Evolutionary conservation across 2,888 invertebrate species (phyloP).

Genomic region (Sarcophaga subvicina): DNA sequence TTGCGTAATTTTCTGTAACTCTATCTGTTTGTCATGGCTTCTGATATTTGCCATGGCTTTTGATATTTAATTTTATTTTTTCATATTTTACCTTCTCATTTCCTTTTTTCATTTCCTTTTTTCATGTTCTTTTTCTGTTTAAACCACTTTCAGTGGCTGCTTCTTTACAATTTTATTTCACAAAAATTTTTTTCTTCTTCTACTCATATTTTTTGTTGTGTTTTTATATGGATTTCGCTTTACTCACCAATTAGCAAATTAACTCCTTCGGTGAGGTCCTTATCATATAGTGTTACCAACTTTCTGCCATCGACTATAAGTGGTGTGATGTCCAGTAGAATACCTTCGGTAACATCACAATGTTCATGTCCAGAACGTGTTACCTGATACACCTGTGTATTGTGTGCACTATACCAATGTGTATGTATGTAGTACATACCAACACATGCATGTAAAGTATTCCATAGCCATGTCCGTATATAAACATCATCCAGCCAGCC

Average conservation of each 20-base stretch:
- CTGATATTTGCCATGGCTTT: too few species aligned
- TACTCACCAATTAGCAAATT: slow-evolving; percentile 88
- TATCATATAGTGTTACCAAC: slow-evolving; percentile 88
- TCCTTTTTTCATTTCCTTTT: background rate
- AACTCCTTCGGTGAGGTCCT: slow-evolving; percentile 88
- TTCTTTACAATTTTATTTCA: background rate
- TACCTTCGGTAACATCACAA: slow-evolving; percentile 88
- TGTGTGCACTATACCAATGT: slow-evolving; percentile 82
- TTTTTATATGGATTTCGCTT: slow-evolving; percentile 54
- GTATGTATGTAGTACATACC: background rate
- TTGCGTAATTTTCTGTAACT: too few species aligned
- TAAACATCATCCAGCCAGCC: slow-evolving; percentile 1
- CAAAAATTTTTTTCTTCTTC: background rate
- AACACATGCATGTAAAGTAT: background rate
- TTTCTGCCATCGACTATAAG: slow-evolving; percentile 86
- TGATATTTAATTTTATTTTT: too few species aligned
- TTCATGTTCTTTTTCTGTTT: background rate
- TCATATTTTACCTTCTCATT: too few species aligned
- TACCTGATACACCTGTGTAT: slow-evolving; percentile 86
- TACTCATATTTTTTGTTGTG: background rate
- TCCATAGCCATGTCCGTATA: background rate
- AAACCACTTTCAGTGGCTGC: background rate
- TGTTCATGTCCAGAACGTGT: slow-evolving; percentile 88
- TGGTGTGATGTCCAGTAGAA: slow-evolving; percentile 87
- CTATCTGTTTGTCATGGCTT: too few species aligned